phyloP scores from a whole-genome alignment of 2,113 vertebrate species.

The Microcebus griseorufus region DNA sequence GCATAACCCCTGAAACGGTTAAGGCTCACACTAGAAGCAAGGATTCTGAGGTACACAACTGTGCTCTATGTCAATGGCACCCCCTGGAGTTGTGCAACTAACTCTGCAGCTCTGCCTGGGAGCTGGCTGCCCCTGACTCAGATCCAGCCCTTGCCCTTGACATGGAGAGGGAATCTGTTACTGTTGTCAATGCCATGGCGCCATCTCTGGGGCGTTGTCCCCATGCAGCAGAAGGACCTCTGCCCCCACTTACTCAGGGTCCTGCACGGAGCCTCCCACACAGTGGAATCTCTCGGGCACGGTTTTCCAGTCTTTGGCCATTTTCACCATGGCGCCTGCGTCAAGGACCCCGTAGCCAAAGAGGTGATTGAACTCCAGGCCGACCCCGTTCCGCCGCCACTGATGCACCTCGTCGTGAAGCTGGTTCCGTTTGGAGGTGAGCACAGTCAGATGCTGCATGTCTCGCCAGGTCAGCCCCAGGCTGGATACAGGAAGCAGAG shows the following conservation, averaged over 20 bases:
- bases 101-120: background rate
- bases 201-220: background rate
- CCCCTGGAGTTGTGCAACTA: background rate
- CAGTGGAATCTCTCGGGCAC: slow-evolving; percentile 98
- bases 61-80: background rate
- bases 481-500: slow-evolving; percentile 79
- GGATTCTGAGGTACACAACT: background rate
- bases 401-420: slow-evolving; percentile 98
- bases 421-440: slow-evolving; percentile 98
- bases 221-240: background rate
- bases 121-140: background rate
- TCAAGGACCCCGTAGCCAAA: slow-evolving; percentile 98
- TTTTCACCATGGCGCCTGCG: slow-evolving; percentile 97
- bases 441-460: slow-evolving; percentile 97
- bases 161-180: background rate
- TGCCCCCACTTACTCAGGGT: slow-evolving; percentile 90
- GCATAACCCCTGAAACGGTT: background rate
- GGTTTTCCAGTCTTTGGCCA: slow-evolving; percentile 97
- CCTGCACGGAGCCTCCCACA: slow-evolving; percentile 94
- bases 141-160: background rate
- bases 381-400: slow-evolving; percentile 96
- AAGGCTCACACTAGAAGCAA: background rate
- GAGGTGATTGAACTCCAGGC: slow-evolving; percentile 98
- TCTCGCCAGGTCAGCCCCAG: slow-evolving; percentile 96
- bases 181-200: rapidly evolving